phyloP scores from a whole-genome alignment of 92 coral and sea anemone genomes.

The Heliopora coerulea region DNA sequence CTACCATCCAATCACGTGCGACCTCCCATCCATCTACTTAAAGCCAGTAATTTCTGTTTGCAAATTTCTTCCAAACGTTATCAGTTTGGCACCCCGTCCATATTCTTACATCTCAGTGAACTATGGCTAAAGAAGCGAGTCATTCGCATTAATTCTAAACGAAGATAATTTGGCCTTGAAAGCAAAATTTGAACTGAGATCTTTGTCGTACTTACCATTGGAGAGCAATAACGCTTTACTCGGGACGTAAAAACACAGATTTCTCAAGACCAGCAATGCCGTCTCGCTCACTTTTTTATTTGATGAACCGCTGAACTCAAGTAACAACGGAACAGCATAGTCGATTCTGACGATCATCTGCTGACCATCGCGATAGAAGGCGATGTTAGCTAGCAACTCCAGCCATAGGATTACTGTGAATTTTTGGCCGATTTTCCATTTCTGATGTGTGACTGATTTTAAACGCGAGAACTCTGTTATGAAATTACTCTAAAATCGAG shows the following conservation, averaged over 20 bases:
- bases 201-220: conserved; percentile 67
- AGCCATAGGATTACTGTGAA: conserved; percentile 74
- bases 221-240: conserved; percentile 83
- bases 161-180: no score
- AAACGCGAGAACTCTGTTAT: conserved; percentile 75
- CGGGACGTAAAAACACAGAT: conserved; percentile 84
- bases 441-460: conserved; percentile 73
- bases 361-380: conserved; percentile 93
- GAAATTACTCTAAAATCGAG: conserved; percentile 72
- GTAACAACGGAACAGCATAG: conserved; percentile 54
- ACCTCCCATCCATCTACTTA: no score
- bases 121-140: no score
- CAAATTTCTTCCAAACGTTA: no score
- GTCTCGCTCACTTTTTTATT: conserved; percentile 58
- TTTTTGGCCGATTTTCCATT: conserved; percentile 55
- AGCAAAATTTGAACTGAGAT: no score
- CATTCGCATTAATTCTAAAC: no score
- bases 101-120: no score
- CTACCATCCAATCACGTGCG: no score
- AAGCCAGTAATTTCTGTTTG: no score
- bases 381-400: conserved; percentile 68
- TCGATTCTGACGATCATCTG: conserved; percentile 81
- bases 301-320: conserved; percentile 67
- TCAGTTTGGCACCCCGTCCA: no score
- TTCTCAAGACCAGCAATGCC: conserved; percentile 84